Evolutionary conservation across 2,888 invertebrate genomes (phyloP).

Genomic region (Cheilosia impressa): DNA sequence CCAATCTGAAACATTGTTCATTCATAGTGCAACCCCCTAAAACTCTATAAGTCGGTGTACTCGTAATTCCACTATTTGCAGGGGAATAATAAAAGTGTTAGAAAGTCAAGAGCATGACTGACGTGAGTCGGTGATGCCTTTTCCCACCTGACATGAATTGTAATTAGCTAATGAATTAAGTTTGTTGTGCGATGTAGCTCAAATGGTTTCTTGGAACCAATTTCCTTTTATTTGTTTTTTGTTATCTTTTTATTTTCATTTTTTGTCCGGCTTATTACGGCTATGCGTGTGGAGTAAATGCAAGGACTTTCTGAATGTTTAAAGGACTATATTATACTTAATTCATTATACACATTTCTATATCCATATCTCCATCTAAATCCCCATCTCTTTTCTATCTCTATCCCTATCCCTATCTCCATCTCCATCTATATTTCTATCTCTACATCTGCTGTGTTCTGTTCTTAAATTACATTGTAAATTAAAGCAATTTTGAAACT

Average conservation of each 20-base stretch:
- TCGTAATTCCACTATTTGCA: too few species aligned
- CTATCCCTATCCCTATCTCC: too few species aligned
- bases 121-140: conserved; percentile 2
- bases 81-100: not conserved
- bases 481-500: not conserved
- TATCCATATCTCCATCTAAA: too few species aligned
- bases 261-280: not conserved
- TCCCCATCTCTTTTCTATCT: too few species aligned
- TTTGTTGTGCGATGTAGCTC: conserved; percentile 2
- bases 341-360: too few species aligned
- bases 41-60: too few species aligned
- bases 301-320: too few species aligned
- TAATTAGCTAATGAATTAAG: conserved; percentile 68
- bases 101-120: conserved; percentile 30
- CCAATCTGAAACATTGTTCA: conserved; percentile 48
- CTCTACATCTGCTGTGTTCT: not conserved
- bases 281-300: too few species aligned
- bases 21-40: not conserved
- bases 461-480: not conserved
- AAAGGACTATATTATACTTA: too few species aligned
- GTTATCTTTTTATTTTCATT: not conserved
- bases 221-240: not conserved
- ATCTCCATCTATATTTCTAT: too few species aligned
- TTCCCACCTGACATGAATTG: conserved; percentile 53
- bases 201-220: not conserved